Percentiles rank a stretch among this genome's conserved stretches.
Conservation (phyloP, 1,140 invertebrate genomes). For the Neodiprion fabricii region DNA sequence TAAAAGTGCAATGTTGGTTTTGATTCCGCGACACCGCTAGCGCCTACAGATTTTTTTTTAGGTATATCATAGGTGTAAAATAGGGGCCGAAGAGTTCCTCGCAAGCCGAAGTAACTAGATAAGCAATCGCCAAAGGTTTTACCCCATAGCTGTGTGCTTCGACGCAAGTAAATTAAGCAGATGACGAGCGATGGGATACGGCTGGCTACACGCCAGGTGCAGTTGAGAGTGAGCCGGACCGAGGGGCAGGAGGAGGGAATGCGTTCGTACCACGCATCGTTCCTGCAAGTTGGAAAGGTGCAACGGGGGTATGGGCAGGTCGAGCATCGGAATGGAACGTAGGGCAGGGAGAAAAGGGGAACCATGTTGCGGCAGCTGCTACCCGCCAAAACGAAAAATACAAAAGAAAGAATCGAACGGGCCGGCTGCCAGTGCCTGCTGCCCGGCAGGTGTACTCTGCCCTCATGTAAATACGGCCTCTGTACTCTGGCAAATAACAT, state of each 20-base stretch:
- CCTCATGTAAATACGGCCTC: conserved; percentile 42
- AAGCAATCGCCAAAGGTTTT: background rate
- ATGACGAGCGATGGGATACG: conserved; percentile 4
- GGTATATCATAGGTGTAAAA: too few relatives aligned
- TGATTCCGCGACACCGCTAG: too few relatives aligned
- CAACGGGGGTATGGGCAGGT: conserved; percentile 17
- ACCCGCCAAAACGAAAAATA: conserved; percentile 51
- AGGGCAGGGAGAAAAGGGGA: conserved; percentile 20
- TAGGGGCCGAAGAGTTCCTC: too few relatives aligned
- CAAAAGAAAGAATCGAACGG: conserved; percentile 36
- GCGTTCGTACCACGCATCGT: conserved; percentile 28
- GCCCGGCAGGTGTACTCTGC: conserved; percentile 46
- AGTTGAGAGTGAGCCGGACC: background rate
- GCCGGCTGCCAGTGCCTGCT: conserved; percentile 42
- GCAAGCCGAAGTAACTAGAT: too few relatives aligned
- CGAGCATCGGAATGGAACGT: conserved; percentile 32
- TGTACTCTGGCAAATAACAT: background rate
- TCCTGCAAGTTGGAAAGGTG: conserved; percentile 20
- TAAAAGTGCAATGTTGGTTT: too few relatives aligned
- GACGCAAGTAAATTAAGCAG: background rate
- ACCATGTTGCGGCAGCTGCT: conserved; percentile 51
- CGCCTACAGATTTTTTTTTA: too few relatives aligned
- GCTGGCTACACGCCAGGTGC: conserved; percentile 6
- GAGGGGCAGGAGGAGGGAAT: conserved; percentile 12
- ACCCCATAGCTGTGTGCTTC: background rate